Percentiles rank a stretch among this genome's conserved stretches.
Conservation (phyloP, 2,797 vertebrate species). For the Falco peregrinus region DNA sequence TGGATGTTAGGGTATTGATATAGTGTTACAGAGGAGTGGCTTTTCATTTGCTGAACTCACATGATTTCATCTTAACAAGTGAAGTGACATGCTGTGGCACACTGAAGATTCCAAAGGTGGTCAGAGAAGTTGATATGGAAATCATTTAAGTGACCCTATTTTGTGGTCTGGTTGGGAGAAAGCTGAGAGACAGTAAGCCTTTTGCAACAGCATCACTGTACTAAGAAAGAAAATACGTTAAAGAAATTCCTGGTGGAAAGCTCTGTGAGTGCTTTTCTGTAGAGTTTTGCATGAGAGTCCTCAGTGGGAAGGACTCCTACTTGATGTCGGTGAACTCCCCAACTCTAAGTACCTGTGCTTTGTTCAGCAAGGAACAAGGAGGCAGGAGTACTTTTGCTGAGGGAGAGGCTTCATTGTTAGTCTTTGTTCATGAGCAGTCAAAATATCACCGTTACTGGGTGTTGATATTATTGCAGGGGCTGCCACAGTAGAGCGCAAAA, state of each 20-base stretch:
- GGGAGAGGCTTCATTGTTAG: neutral
- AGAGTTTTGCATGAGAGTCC: neutral
- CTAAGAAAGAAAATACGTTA: neutral
- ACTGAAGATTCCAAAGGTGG: neutral
- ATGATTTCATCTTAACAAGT: neutral
- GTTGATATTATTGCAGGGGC: neutral
- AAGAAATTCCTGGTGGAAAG: neutral
- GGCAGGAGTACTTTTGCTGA: neutral
- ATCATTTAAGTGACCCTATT: neutral
- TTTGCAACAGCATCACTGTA: neutral
- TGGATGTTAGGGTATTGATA: neutral
- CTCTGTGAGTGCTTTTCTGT: neutral
- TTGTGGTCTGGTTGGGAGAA: neutral
- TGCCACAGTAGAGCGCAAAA: neutral
- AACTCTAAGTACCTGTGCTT: neutral
- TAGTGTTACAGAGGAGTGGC: neutral
- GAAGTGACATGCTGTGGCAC: neutral
- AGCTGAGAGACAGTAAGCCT: neutral
- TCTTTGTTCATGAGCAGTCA: neutral
- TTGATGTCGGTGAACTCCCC: neutral
- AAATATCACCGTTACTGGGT: neutral
- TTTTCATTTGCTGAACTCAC: neutral
- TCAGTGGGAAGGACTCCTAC: neutral
- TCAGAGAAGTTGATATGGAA: neutral
- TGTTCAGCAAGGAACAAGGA: neutral